Evolutionary conservation across 23 tunicate species (phyloP).

Genomic region (Pegea sp.): DNA sequence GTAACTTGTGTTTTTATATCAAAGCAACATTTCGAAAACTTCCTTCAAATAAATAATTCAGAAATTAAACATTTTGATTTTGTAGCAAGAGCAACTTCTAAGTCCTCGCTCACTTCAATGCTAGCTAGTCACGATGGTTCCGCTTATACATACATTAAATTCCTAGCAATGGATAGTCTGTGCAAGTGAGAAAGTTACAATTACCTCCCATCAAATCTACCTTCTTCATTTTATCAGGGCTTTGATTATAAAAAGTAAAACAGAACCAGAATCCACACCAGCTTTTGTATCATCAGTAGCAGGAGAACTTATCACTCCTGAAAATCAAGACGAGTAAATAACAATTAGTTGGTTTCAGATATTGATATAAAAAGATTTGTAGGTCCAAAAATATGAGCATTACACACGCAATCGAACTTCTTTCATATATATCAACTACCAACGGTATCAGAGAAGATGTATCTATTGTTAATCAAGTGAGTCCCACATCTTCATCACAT

Average conservation of each 20-base stretch:
- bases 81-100: too few species aligned
- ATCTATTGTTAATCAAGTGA: too few species aligned
- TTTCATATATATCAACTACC: background rate
- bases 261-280: conserved; percentile 38
- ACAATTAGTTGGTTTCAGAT: background rate
- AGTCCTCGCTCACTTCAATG: too few species aligned
- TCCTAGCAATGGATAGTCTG: background rate
- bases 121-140: background rate
- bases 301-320: conserved; percentile 20
- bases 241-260: conserved; percentile 23
- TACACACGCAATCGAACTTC: too few species aligned
- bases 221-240: conserved; percentile 21
- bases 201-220: background rate
- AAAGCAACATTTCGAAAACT: too few species aligned
- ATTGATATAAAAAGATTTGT: background rate
- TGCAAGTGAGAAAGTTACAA: background rate
- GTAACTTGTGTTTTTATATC: too few species aligned
- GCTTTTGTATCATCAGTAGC: conserved; percentile 69
- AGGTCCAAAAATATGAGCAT: too few species aligned
- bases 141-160: background rate
- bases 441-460: too few species aligned
- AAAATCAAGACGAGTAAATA: conserved; percentile 4
- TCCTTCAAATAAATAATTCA: too few species aligned
- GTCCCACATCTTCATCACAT: too few species aligned
- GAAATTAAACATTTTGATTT: too few species aligned